Evolutionary conservation across 2,113 vertebrate genomes (phyloP).

Genomic region (Carlito syrichta): DNA sequence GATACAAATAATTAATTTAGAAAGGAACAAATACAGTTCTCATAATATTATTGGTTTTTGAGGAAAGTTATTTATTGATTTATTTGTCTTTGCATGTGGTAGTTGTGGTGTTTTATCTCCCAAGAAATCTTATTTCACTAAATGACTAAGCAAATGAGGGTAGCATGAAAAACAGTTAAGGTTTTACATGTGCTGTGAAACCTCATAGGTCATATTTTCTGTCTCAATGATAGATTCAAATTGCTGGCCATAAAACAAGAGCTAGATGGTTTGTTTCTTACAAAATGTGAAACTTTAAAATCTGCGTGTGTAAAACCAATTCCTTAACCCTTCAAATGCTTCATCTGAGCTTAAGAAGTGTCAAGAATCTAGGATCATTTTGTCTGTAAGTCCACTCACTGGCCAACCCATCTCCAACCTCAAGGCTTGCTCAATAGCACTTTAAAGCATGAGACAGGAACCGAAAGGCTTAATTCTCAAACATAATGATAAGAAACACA

Average conservation of each 20-base stretch:
- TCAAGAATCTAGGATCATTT: background rate
- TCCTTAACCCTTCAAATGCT: background rate
- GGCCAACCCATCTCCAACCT: background rate
- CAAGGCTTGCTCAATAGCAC: background rate
- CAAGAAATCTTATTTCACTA: conserved; percentile 21
- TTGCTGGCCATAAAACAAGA: conserved; percentile 31
- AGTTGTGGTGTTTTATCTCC: background rate
- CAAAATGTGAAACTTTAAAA: conserved; percentile 17
- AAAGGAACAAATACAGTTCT: background rate
- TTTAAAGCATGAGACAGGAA: background rate
- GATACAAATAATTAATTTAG: background rate
- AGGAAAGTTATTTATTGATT: background rate
- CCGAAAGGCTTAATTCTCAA: background rate
- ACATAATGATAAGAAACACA: background rate
- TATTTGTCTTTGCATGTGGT: background rate
- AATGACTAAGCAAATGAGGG: background rate
- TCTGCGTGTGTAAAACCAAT: background rate
- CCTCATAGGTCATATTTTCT: conserved; percentile 18
- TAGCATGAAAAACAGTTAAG: conserved; percentile 3
- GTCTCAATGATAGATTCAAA: conserved; percentile 25
- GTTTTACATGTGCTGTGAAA: background rate
- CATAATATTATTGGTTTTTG: background rate
- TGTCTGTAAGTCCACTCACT: background rate
- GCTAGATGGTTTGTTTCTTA: conserved; percentile 31
- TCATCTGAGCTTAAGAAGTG: background rate